Evolutionary conservation across 2,113 vertebrate species (phyloP), one percentile per base, ranked within the genome.

Genomic region (Artemisiospiza belli): DNA sequence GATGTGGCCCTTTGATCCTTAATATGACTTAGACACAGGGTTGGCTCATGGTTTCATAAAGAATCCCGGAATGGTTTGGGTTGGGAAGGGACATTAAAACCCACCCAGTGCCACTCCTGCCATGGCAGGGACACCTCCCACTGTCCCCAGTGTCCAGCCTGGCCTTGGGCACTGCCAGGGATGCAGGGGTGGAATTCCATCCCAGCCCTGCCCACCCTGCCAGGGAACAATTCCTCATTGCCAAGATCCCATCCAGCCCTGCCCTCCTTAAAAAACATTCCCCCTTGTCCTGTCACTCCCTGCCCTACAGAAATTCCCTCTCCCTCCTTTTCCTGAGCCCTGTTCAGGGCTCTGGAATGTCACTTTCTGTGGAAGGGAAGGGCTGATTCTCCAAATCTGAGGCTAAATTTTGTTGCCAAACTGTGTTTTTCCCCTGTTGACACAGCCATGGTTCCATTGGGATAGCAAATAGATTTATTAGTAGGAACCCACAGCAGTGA

Each of bases 191-290:
- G 39, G 39, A 39, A 39, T 39, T 39, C 39, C 39, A 39, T 39
- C 11, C 39, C 39, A 39, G 39, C 39, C 52, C 39, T 39, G 39
- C 39, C 39, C 39, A 39, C 39, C 11, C 39, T 39, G 39, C 39
- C 39, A 39, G 39, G 2, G n/a, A 59, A 11, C 22, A 81, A 67
- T 82, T 52, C 2, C 33, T 46, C 9, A n/a, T 58, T 1, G 16
- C 46, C 46, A 17, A n/a, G 0, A 24, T 25, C 46, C 0, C 0
- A 75, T 4, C 33, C n/a, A 8, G 1, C 2, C 44, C 44, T 23
- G 0, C 12, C 2, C 23, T 37, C 11, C 27, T 4, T 14, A 37
- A 8, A 59, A 68, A 7, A 9, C 23, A 18, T n/a, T 52, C 9
- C 24, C 17, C 7, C 20, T n/a, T 27, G 3, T 46, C 10, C 55